A percentile compares a stretch with the other conserved stretches of the same genome.
These are phyloP conservation scores for Glareola pratincola DNA, from an alignment of 2,113 vertebrate genomes.

Conservation along the genomic window DNA sequence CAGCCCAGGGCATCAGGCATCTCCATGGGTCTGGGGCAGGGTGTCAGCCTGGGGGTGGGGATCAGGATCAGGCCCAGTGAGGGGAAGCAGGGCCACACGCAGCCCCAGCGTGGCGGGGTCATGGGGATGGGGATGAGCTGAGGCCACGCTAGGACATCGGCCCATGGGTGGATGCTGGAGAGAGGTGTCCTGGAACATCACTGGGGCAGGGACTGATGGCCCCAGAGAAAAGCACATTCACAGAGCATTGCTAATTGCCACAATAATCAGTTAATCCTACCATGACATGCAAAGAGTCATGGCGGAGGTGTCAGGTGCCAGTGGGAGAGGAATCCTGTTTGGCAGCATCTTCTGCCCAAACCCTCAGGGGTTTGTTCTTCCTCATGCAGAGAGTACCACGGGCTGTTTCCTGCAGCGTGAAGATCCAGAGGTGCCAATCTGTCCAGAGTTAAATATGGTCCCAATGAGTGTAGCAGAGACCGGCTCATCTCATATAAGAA, in stretches of 20 bases:
- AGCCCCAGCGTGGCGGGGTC: background rate
- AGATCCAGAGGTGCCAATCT: background rate
- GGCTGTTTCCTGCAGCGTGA: background rate
- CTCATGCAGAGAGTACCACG: rapidly evolving
- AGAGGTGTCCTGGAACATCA: background rate
- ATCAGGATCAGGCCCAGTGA: background rate
- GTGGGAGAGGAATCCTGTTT: background rate
- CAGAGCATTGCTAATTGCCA: background rate
- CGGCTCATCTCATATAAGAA: background rate
- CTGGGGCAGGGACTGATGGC: background rate
- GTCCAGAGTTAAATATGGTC: background rate
- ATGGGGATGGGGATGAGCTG: background rate
- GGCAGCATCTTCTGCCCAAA: background rate
- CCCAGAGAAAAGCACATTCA: background rate
- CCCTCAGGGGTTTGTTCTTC: background rate
- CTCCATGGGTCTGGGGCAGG: background rate
- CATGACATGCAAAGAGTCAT: background rate
- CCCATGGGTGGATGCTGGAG: background rate
- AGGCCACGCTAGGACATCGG: background rate
- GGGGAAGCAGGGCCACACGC: background rate
- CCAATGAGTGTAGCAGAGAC: background rate
- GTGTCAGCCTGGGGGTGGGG: background rate
- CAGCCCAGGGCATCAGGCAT: background rate
- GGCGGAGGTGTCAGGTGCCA: background rate
- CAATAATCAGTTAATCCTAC: background rate